Evolutionary conservation across 1,140 invertebrate genomes (phyloP), one percentile per base, ranked within the genome.

Genomic region (Hycleus phaleratus): DNA sequence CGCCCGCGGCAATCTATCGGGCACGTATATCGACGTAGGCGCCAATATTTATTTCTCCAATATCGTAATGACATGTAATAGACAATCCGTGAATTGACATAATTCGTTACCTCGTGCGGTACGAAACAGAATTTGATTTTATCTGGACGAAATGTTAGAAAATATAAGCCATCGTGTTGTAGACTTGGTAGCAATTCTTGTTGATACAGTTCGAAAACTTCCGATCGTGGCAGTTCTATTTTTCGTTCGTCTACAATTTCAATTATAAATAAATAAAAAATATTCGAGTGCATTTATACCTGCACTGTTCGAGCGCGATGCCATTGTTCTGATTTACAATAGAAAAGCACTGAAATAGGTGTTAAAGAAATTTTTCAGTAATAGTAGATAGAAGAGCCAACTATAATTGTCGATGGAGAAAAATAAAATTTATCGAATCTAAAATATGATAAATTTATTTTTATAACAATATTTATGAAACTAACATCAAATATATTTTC

Each of bases 391-490:
- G 18, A 18, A 18, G 18, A 18, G 18, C 18, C 18, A 18, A 18
- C 18, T 18, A 18, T 18, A 18, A 18, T 18, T 18, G 1, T 18
- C 18, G 18, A 18, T 18, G 18, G 18, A 18, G 18, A 18, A 18
- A 18, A 32, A 32, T 32, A 3, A 32, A 4, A 32, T 0, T 18
- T 18, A 18, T 1, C 18, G 18, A 18, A 18, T 7, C 7, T 32
- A 32, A 32, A 32, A 32, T 32, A 32, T 32, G 32, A 32, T 32
- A 32, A 32, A 32, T 32, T 32, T 32, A 32, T 58, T 58, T 50
- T 58, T 58, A 46, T 32, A 58, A 58, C 56, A 58, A 58, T 58
- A 40, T 58, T 50, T 58, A 58, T 58, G 56, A 58, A 58, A 58
- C 38, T 46, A 58, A 58, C 56, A 58, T 58, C 49, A 48, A 51